These are phyloP conservation scores for Podargus strigoides DNA, from an alignment of 2,797 vertebrate species.

Conservation along the genomic window DNA sequence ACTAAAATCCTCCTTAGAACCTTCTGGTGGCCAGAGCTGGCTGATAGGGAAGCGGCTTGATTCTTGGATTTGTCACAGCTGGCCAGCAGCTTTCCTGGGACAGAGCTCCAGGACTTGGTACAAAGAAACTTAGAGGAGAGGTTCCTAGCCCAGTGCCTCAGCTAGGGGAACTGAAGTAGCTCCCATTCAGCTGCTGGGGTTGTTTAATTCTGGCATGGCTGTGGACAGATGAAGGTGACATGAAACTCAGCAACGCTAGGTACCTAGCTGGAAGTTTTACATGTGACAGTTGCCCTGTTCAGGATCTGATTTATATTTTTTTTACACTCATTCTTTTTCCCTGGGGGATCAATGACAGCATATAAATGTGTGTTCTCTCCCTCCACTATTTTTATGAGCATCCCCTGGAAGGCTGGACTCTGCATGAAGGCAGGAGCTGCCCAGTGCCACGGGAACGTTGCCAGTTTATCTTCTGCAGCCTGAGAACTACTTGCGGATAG, in stretches of 20 bases:
- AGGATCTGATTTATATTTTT: background rate
- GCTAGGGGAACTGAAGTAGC: background rate
- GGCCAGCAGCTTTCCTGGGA: background rate
- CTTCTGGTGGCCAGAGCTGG: background rate
- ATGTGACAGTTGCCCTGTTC: background rate
- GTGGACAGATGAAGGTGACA: background rate
- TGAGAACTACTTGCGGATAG: background rate
- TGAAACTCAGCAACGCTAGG: background rate
- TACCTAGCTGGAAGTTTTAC: background rate
- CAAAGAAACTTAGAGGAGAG: accelerated
- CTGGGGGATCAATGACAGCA: background rate
- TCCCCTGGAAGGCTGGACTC: background rate
- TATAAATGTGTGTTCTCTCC: background rate
- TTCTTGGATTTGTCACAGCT: background rate
- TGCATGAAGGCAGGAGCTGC: background rate
- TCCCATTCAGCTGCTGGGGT: background rate
- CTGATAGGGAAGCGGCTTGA: background rate
- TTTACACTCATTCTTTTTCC: background rate
- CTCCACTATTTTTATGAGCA: background rate
- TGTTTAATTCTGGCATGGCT: background rate
- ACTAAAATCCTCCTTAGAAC: background rate
- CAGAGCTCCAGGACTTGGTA: background rate
- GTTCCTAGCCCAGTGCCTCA: background rate
- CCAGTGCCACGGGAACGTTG: background rate
- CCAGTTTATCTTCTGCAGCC: background rate